Conservation (phyloP, 2,113 vertebrate genomes). For the Gobius niger region DNA sequence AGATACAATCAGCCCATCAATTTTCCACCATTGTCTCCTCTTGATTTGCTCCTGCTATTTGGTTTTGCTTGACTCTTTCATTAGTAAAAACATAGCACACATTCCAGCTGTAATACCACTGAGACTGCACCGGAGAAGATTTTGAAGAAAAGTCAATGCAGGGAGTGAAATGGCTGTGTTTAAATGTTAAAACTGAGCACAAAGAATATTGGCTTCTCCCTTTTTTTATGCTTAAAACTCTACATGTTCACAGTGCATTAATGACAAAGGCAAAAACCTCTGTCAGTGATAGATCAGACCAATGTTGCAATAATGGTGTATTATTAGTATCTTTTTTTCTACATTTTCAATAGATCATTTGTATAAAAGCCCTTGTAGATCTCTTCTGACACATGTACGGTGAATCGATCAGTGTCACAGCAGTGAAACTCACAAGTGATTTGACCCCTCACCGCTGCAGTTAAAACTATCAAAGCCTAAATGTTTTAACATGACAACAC, state of each 20-base stretch:
- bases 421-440: constrained; percentile 64
- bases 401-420: constrained; percentile 41
- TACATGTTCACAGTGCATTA: too few species aligned
- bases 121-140: constrained; percentile 42
- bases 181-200: too few species aligned
- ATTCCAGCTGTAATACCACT: constrained; percentile 66
- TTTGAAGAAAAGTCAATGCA: too few species aligned
- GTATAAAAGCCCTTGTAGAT: background rate
- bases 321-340: background rate
- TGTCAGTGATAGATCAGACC: too few species aligned
- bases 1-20: background rate
- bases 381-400: constrained; percentile 2
- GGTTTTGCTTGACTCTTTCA: constrained; percentile 70
- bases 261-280: too few species aligned
- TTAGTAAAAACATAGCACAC: constrained; percentile 72
- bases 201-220: too few species aligned
- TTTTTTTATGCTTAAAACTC: too few species aligned
- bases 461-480: constrained; percentile 52
- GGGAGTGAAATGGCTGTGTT: too few species aligned
- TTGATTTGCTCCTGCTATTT: constrained; percentile 64
- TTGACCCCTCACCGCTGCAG: constrained; percentile 54
- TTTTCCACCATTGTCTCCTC: constrained; percentile 38
- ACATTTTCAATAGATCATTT: background rate
- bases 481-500: constrained; percentile 54
- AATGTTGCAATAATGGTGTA: background rate